Base-by-base conservation (phyloP, 2,797 vertebrate genomes). In the Avahi laniger region DNA sequence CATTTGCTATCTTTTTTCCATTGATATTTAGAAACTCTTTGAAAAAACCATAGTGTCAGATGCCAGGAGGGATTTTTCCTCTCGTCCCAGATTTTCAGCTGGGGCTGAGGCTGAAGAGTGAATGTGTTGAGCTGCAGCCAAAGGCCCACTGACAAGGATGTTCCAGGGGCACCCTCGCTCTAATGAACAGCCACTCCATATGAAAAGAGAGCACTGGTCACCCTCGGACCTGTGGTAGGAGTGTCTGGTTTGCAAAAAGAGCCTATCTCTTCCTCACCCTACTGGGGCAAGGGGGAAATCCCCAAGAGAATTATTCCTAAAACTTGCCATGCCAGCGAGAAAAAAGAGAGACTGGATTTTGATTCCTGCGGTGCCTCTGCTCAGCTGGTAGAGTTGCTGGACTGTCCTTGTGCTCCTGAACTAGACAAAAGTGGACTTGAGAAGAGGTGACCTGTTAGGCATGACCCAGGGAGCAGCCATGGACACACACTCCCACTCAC, bases 401-500 rank as follows among this genome's bases (percentile, higher is more conserved):
- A 61, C 15, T 15, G 26, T 0, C 12, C 7, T n/a, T 33, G 61
- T 41, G 28, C 8, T 33, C 78, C 46, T 30, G 30, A 86, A 41
- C 26, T 22, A 41, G n/a, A 65, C 4, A 79, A 41, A 26, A 70
- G 33, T 2, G 24, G 46, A 35, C 5, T 38, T 41, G 72, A 83
- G 48, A 48, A 67, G 38, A 87, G 14, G 18, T 24, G 59, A 22
- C 5, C 14, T 63, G 30, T 18, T 0, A 5, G 57, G 48, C 33
- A 7, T 22, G 9, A 8, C 6, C 79, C 24, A 2, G 8, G 26
- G 14, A 17, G 59, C 12, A 2, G 24, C 0, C 7, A 5, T 5
- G 18, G 38, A 9, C 0, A 0, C 8, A 9, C 0, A 3, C 3
- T 9, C 28, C 22, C 41, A 2, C 14, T 52, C 20, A 69, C 28